Conservation (phyloP, 2,113 vertebrate genomes). For the Guaruba guarouba region DNA sequence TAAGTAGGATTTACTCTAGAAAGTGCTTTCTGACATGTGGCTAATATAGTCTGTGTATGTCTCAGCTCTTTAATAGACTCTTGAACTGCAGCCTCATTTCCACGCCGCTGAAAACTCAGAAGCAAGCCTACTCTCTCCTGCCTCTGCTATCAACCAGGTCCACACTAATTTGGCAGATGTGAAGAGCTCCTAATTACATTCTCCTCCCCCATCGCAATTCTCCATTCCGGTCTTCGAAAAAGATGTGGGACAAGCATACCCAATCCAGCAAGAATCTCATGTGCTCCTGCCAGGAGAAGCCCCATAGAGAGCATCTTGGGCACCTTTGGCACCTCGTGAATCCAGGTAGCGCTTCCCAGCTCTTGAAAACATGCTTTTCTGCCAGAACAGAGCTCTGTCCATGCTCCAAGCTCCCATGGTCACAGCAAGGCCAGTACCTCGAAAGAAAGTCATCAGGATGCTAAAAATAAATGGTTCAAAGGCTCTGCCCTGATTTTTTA, state of each 20-base stretch:
- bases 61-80: not conserved
- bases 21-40: conserved; percentile 50
- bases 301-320: not conserved
- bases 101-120: not conserved
- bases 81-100: not conserved
- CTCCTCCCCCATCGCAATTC: not conserved
- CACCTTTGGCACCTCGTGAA: not conserved
- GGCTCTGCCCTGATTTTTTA: not conserved
- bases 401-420: not conserved
- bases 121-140: not conserved
- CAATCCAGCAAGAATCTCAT: not conserved
- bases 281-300: not conserved
- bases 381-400: not conserved
- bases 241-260: rapidly evolving
- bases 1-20: conserved; percentile 44
- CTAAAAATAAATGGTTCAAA: not conserved
- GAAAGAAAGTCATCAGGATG: not conserved
- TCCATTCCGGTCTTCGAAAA: not conserved
- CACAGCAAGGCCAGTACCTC: not conserved
- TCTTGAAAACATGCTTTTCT: not conserved
- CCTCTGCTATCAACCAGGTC: not conserved
- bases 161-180: not conserved
- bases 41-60: conserved; percentile 44
- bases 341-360: not conserved
- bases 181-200: not conserved